Base-by-base conservation (phyloP, 2,797 vertebrate genomes). In the Malurus leucopterus region DNA sequence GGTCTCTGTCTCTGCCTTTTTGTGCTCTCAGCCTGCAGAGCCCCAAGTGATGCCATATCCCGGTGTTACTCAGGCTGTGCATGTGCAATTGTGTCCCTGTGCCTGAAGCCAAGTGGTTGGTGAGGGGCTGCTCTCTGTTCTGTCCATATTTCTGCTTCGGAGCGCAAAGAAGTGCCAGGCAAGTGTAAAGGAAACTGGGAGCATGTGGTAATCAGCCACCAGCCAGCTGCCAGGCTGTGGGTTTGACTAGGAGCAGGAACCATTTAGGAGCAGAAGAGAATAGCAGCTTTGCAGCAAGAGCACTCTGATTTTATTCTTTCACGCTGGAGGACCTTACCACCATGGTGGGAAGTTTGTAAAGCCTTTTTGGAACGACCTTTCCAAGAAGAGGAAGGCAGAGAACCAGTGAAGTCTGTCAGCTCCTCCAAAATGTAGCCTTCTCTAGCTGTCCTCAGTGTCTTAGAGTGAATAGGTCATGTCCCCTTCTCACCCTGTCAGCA, bases 1-100 rank as follows among this genome's bases (percentile, higher is more conserved):
- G 0, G 1, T 55, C 40, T 68, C 34, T 67, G 32, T 7, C 61
- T 34, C 43, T 84, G 63, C 47, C 27, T 20, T 16, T 24, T 51
- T 26, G 53, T 17, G 85, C 50, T 41, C 13, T 30, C 61, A 46
- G 21, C 11, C 59, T 58, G 69, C 36, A 40, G 65, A 83, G 78
- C 88, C 82, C 64, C 75, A 38, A 15, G 9, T 10, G 12, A 2
- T 5, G 18, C n/a, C 54, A 6, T 58, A 23, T 7, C 22, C 27
- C 1, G 1, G 24, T 1, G 1, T 44, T 21, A 3, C 38, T 24
- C 65, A 47, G 15, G 0, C 11, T 23, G 9, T n/a, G 55, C 26
- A 1, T 9, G 23, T 4, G 2, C 54, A 62, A 43, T 1, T 51
- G 30, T 19, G 7, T 15, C 18, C 11, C 58, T 59, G 32, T 64